Evolutionary conservation across 2,888 invertebrate species (phyloP), one percentile per base, ranked within the genome.

Genomic region (Cabera pusaria): DNA sequence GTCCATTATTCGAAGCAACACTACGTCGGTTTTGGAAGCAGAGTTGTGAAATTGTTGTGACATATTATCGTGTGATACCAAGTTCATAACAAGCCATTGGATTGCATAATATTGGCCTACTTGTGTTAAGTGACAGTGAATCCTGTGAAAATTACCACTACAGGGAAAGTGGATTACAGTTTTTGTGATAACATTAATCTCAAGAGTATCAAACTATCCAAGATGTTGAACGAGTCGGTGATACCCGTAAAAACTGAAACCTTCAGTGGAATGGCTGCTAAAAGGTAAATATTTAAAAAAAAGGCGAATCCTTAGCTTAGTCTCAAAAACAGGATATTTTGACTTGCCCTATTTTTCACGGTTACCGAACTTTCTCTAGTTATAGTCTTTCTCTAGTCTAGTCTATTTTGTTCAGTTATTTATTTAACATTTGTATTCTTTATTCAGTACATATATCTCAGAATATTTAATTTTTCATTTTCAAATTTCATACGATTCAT

Each of bases 1-100:
- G 40, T 47, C 48, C 51, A 69, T 47, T 61, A 43, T 51, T 71
- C 59, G 44, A 51, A 67, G 72, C 48, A 42, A 64, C 0, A 52
- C 36, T 53, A 78, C 81, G 85, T 59, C 52, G 39, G 63, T 68
- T 61, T 49, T 43, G 41, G 39, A 52, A 44, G 50, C 49, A 46
- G 72, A 74, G 56, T 81, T 79, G 77, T 83, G 84, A 82, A 85
- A 86, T 84, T 60, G 66, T 87, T 86, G 85, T 83, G 86, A 84
- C 86, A 87, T 76, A 75, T n/a, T n/a, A n/a, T 41, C 36, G 48
- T 45, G 45, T 56, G 50, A 56, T 31, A 32, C 40, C 51, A 52
- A 57, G 52, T 69, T 59, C 45, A 61, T 58, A 48, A 33, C 49
- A 11, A 19, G 51, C 43, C 47, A 55, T 54, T 56, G 56, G 65